These are phyloP conservation scores for Perognathus longimembris DNA, from an alignment of 2,113 vertebrate genomes.

Conservation along the genomic window DNA sequence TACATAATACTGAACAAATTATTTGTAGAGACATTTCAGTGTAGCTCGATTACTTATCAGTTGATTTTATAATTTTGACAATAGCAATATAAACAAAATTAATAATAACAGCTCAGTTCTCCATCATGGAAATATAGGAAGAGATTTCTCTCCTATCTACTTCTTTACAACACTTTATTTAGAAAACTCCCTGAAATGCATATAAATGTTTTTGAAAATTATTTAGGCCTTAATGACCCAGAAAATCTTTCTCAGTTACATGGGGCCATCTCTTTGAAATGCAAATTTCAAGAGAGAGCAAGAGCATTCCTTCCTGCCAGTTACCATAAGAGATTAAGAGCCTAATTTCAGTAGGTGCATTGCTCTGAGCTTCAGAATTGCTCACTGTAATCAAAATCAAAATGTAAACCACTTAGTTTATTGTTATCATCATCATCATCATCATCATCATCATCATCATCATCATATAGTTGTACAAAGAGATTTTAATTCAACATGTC, in stretches of 20 bases:
- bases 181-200: slow-evolving; percentile 30
- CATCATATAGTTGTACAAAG: not conserved
- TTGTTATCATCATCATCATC: not conserved
- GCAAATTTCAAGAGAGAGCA: not conserved
- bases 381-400: not conserved
- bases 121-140: not conserved
- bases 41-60: not conserved
- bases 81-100: not conserved
- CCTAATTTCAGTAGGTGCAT: not conserved
- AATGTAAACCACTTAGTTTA: not conserved
- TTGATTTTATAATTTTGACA: slow-evolving; percentile 33
- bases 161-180: not conserved
- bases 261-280: not conserved
- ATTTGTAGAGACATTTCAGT: not conserved
- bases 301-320: too few species aligned
- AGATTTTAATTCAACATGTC: too few species aligned
- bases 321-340: fast-evolving
- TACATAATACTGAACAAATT: not conserved
- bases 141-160: not conserved
- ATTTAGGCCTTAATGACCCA: not conserved
- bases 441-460: not conserved
- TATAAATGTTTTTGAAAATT: slow-evolving; percentile 18
- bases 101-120: not conserved
- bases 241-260: not conserved
- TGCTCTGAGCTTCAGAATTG: not conserved